Evolutionary conservation across 2,888 invertebrate species (phyloP), one percentile per base, ranked within the genome.

Genomic region (Leucophenga maculata): DNA sequence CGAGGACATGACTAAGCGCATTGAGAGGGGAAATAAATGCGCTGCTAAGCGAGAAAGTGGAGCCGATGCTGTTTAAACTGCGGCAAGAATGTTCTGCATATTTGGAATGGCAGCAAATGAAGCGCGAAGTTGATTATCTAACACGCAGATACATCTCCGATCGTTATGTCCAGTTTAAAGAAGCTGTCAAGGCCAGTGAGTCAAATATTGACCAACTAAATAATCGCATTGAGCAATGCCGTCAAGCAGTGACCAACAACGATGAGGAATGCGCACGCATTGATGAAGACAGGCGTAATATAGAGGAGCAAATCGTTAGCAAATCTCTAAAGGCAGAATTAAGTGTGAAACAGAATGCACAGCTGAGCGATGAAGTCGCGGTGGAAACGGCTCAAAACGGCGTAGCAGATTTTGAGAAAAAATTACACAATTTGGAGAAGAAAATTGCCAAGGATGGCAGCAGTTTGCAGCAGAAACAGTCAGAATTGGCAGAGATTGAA

Each of bases 21-120:
- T 99, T 69, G 94, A 94, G 74, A 97, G 95, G 85, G 44, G 97
- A 98, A 87, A 94, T 99, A 26, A 93, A 94, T 87, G 91, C 91
- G 73, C 90, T 94, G 64, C 90, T 94, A 22, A 90, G 88, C 66
- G 97, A 98, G 86, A 97, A 97, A 85, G 94, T 99, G 67, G 92
- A 93, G 14, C 99, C 99, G 0, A 95, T 94, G 79, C 89, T 99
- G 66, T 92, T 93, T 67, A 96, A 95, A 86, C 89, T 98, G 67
- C 93, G 95, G 75, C 93, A 94, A 73, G 98, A 99, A 85, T 90
- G 96, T 52, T 89, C 93, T 0, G 94, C 94, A 74, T 97, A 94
- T 86, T 90, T 96, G 72, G 96, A 98, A 88, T 97, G 93, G 85
- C 96, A 97, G 88, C 93, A 95, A 82, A 92, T 94, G 0, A 93